phyloP scores from a whole-genome alignment of 2,797 vertebrate species.

The Darevskia nairensis region DNA sequence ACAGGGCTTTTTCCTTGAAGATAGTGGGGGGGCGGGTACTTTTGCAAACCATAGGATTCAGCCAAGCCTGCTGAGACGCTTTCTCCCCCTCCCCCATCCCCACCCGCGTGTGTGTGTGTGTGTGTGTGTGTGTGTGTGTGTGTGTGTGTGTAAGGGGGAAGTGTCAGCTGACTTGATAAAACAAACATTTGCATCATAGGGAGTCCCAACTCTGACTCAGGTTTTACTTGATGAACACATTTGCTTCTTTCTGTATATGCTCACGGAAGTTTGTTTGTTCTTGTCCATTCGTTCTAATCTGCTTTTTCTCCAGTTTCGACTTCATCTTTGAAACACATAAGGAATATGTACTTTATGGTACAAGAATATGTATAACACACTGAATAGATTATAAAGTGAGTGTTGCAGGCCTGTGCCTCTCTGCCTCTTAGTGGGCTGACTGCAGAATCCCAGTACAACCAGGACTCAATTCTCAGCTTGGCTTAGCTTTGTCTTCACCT shows the following conservation, averaged over 20 bases:
- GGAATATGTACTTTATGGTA: neutral
- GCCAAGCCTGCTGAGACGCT: neutral
- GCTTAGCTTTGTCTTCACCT: slow-evolving; percentile 10
- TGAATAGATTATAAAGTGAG: neutral
- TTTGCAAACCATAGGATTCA: neutral
- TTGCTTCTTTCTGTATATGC: neutral
- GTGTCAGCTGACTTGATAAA: too few species aligned
- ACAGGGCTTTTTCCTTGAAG: too few species aligned
- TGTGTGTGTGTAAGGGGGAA: too few species aligned
- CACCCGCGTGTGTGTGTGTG: too few species aligned
- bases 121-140: too few species aligned
- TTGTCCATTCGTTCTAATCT: neutral
- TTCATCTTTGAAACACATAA: neutral
- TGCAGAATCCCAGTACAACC: neutral
- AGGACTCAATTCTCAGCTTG: neutral
- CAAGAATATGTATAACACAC: neutral
- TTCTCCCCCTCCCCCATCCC: too few species aligned
- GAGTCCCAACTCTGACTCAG: too few species aligned
- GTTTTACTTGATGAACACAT: neutral
- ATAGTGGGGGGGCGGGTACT: neutral
- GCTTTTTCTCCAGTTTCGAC: neutral
- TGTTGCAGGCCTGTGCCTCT: neutral
- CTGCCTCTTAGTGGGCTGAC: neutral
- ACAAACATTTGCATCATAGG: too few species aligned
- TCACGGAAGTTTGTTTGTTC: neutral